Conservation (phyloP, 2,113 vertebrate species). For the Boulengeromyrus knoepffleri region DNA sequence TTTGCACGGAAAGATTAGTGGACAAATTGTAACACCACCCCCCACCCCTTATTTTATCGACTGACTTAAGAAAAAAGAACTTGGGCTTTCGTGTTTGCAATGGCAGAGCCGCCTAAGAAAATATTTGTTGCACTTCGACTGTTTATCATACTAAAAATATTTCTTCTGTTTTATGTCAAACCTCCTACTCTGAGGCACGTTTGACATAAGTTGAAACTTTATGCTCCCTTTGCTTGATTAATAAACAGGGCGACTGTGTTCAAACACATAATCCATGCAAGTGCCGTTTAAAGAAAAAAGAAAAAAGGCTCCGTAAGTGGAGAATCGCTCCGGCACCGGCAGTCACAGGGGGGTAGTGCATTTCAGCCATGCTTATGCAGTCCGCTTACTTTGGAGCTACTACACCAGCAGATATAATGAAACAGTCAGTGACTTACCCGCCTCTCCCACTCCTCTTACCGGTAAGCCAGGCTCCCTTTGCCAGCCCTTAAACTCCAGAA, state of each 20-base stretch:
- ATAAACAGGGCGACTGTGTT: constrained; percentile 93
- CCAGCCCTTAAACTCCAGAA: constrained; percentile 27
- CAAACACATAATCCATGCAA: constrained; percentile 89
- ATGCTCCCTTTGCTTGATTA: constrained; percentile 75
- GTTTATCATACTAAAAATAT: constrained; percentile 83
- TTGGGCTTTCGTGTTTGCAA: constrained; percentile 38
- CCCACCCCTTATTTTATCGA: constrained; percentile 6
- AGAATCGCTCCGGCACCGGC: constrained; percentile 89
- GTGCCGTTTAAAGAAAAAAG: constrained; percentile 74
- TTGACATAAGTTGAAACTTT: constrained; percentile 78
- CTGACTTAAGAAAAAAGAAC: constrained; percentile 19
- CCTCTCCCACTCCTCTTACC: constrained; percentile 64
- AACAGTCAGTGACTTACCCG: constrained; percentile 84
- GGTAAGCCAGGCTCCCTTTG: constrained; percentile 54
- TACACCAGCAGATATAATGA: constrained; percentile 84
- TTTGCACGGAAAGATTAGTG: constrained; percentile 26
- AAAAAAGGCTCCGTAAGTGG: constrained; percentile 76
- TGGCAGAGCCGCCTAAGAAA: constrained; percentile 41
- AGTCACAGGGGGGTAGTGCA: constrained; percentile 93
- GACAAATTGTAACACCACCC: constrained; percentile 7
- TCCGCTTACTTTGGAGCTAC: constrained; percentile 97
- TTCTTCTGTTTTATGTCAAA: constrained; percentile 72
- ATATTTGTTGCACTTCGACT: constrained; percentile 66
- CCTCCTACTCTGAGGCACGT: constrained; percentile 68
- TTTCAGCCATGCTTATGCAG: constrained; percentile 82